Evolutionary conservation across 2,113 vertebrate genomes (phyloP), one percentile per base, ranked within the genome.

Genomic region (Rhynchomys soricoides): DNA sequence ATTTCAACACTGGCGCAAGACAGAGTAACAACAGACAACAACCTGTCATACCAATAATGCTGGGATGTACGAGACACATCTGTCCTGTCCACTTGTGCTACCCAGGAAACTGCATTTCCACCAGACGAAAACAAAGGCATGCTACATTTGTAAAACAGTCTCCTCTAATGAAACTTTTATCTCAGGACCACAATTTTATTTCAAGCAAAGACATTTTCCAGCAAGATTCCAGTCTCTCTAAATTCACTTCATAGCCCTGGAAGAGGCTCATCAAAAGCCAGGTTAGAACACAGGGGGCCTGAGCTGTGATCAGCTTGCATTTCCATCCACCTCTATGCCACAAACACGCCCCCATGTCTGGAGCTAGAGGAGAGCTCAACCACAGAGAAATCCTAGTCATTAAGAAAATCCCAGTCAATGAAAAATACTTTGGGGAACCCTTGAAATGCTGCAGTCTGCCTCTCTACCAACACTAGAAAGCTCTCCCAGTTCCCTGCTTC

Each of bases 131-230:
- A 85, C 86, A 89, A 55, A 68, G 77, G 79, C 31, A 50, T 24
- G n/a, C 19, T 52, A 68, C 43, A 50, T 91, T 96, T 57, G 24
- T 48, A 89, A 37, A 40, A 68, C 17, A 62, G 19, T 40, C 34
- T 73, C 48, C 43, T 93, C 85, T 81, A 96, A 81, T 37, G 66
- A 78, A 95, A 92, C 62, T 94, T 95, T 86, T 29, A n/a, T 59
- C 50, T 75, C 59, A 15, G 62, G 21, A 50, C 29, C 73, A 62
- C 45, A 57, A 79, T 90, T 83, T 94, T 73, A 87, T 70, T 77
- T 68, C 50, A 43, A 85, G 81, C 57, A 86, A 90, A 92, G 45
- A 62, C n/a, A 81, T 34, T 15, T 17, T 55, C 90, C 71, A 68
- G 62, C 71, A 57, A 62, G 59, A 73, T 24, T 26, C 24, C 71